Evolutionary conservation across 2,797 vertebrate genomes (phyloP).

Genomic region (Psittacula echo): DNA sequence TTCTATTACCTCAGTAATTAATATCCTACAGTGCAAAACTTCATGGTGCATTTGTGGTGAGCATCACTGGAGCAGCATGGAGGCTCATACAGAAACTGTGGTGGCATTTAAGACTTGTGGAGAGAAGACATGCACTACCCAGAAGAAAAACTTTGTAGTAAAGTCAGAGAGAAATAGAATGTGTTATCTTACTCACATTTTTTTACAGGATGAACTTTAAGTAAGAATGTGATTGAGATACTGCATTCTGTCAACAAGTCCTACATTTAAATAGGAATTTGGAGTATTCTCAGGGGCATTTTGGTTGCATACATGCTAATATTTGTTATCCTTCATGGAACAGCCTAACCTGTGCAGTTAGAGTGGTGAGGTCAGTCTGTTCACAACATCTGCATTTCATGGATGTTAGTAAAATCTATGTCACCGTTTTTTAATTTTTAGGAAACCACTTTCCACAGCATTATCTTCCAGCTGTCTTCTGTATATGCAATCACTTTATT

Average conservation of each 20-base stretch:
- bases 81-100: neutral
- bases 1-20: neutral
- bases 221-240: neutral
- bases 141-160: neutral
- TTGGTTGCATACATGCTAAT: neutral
- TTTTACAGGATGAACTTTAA: neutral
- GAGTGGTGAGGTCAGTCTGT: neutral
- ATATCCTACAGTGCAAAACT: neutral
- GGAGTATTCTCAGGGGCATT: neutral
- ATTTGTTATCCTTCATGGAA: neutral
- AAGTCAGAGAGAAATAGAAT: neutral
- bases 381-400: neutral
- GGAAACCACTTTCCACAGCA: neutral
- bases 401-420: neutral
- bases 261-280: neutral
- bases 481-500: neutral
- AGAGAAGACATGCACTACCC: neutral
- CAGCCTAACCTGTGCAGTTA: neutral
- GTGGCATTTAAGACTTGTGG: neutral
- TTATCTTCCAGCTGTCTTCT: neutral
- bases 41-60: neutral
- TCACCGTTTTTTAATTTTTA: neutral
- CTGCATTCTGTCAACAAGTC: neutral
- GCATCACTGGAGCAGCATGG: neutral
- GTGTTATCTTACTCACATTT: neutral